Conservation (phyloP, 1,140 invertebrate genomes). For the Glossosoma conforme region DNA sequence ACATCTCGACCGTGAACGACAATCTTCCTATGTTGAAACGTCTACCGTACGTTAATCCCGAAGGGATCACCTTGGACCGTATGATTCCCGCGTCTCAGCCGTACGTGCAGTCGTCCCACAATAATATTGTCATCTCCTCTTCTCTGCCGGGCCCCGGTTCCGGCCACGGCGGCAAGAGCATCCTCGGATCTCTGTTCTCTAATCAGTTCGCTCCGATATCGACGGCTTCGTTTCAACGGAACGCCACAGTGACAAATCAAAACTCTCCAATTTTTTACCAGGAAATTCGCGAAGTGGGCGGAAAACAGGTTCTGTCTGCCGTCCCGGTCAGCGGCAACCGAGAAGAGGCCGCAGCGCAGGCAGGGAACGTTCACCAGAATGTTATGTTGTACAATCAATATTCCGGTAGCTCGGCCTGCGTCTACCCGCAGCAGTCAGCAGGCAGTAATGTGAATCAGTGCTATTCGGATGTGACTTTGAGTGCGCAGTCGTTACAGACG, state of each 20-base stretch:
- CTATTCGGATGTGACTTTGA: neutral
- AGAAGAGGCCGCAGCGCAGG: conserved; percentile 28
- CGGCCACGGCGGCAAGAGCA: neutral
- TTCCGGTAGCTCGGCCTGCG: conserved; percentile 39
- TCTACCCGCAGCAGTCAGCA: conserved; percentile 37
- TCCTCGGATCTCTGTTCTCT: conserved; percentile 7
- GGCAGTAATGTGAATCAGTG: neutral
- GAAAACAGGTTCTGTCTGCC: conserved; percentile 42
- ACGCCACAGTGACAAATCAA: conserved; percentile 42
- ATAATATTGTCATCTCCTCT: conserved; percentile 15
- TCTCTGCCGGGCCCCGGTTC: neutral
- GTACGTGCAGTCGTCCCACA: conserved; percentile 39
- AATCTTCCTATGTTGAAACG: too few relatives aligned
- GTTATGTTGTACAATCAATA: conserved; percentile 47
- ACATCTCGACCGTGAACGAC: too few relatives aligned
- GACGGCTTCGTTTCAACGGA: conserved; percentile 36
- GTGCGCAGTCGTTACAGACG: neutral
- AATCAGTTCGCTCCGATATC: conserved; percentile 37
- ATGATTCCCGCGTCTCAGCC: conserved; percentile 40
- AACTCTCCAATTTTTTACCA: conserved; percentile 46
- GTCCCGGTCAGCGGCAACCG: conserved; percentile 35
- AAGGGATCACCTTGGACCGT: neutral
- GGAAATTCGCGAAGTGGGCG: conserved; percentile 43
- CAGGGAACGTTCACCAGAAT: conserved; percentile 44
- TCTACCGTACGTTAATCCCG: neutral